phyloP scores from a whole-genome alignment of 2,113 vertebrate species.

The Sphyrna mokarran region DNA sequence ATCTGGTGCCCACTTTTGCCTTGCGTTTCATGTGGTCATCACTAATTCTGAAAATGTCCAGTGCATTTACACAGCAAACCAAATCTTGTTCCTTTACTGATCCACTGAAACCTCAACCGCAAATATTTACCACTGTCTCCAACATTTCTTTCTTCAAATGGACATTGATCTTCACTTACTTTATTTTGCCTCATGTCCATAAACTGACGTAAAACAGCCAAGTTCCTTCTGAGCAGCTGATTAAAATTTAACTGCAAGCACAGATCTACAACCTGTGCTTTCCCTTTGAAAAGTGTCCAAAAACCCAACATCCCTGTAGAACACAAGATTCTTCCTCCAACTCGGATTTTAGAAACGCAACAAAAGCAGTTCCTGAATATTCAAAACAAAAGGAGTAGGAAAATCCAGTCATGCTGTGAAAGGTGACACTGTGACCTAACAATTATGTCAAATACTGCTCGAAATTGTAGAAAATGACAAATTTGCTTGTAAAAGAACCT shows the following conservation, averaged over 20 bases:
- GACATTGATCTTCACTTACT: conserved; percentile 30
- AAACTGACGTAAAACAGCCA: conserved; percentile 12
- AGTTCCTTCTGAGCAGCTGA: background rate
- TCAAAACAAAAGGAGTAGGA: background rate
- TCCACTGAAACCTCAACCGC: conserved; percentile 20
- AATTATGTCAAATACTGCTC: background rate
- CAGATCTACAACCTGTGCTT: background rate
- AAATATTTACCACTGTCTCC: conserved; percentile 22
- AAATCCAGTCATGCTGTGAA: background rate
- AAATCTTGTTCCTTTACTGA: conserved; percentile 31
- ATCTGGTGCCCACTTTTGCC: background rate
- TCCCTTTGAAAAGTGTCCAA: background rate
- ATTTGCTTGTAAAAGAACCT: background rate
- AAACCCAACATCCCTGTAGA: background rate
- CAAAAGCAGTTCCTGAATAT: background rate
- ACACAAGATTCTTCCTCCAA: background rate
- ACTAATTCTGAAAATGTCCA: background rate
- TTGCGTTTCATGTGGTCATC: background rate
- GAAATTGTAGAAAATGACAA: conserved; percentile 25
- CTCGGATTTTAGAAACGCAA: background rate
- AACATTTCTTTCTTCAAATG: conserved; percentile 9
- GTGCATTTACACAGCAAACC: conserved; percentile 33
- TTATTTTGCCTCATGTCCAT: background rate
- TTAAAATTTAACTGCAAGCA: background rate
- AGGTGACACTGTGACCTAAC: conserved; percentile 18